Conservation (phyloP, 2,888 invertebrate genomes). For the Beris chalybata region DNA sequence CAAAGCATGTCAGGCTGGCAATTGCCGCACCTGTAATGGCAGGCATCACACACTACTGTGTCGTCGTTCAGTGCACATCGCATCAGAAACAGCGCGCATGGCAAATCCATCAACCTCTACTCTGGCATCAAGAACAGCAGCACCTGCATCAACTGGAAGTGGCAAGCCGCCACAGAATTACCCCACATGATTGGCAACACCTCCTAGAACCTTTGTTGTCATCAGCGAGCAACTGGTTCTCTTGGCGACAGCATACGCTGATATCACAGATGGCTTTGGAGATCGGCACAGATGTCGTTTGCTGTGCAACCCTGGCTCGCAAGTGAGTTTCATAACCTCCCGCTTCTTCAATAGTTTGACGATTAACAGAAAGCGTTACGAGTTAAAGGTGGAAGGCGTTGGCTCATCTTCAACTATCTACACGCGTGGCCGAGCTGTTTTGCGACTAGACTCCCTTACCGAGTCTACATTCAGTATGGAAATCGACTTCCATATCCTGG, state of each 20-base stretch:
- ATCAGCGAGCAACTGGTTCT: background rate
- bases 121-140: background rate
- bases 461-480: too few relatives aligned
- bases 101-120: background rate
- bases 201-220: background rate
- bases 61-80: too few relatives aligned
- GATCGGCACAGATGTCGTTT: background rate
- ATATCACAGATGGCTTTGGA: background rate
- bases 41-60: constrained; percentile 1
- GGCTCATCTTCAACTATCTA: background rate
- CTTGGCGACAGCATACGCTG: background rate
- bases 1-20: constrained; percentile 21
- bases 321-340: background rate
- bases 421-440: background rate
- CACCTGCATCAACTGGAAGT: background rate
- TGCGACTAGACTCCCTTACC: too few relatives aligned
- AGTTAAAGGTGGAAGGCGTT: background rate
- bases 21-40: constrained; percentile 27
- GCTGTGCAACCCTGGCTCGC: background rate
- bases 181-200: background rate
- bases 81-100: too few relatives aligned
- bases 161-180: too few relatives aligned
- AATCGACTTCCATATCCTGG: too few relatives aligned
- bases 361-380: background rate
- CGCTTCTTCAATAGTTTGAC: background rate